Base-by-base conservation (phyloP, 2,113 vertebrate species). In the Larimichthys crocea region DNA sequence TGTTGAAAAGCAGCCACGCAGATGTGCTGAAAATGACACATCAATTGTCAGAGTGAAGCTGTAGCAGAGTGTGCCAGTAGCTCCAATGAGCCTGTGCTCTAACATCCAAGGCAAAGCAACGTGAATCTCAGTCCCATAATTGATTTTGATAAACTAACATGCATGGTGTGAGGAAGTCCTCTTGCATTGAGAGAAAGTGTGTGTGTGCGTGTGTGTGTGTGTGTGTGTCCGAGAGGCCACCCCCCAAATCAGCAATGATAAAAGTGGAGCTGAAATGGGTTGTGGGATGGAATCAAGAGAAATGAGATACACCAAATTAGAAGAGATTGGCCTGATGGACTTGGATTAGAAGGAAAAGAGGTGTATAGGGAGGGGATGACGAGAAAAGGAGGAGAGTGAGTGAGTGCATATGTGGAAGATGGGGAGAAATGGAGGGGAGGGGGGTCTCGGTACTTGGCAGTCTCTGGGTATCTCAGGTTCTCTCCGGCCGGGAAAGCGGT, bases 391-490 rank as follows among this genome's bases (percentile, higher is more conserved):
- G 90, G 69, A 83, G 92, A 91, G 80, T 74, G 78, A 89, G 90
- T 84, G 89, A 88, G 87, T 91, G 85, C 87, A 93, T 94, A 93
- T 94, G 93, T 91, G 89, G 87, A 90, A 92, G 93, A 93, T 92
- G 92, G 91, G 90, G 91, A 89, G 83, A 70, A 72, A 82, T 82
- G 74, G 86, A 76, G 78, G 74, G 88, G 73, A 31, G 69, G 76
- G 87, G 84, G 91, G 92, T 91, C 90, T 93, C 90, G 94, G 95
- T 96, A 95, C 94, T 96, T 96, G 95, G 95, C 95, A 95, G 95
- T 95, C 95, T 95, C 93, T 93, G 93, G 94, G 95, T 95, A 96
- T 96, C 96, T 95, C 95, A 95, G 95, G 94, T 96, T 96, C 95
- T 96, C 95, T 95, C 93, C 92, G 95, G 95, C 94, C 94, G 93